A percentile compares a stretch with the other conserved stretches of the same genome.
phyloP scores from a whole-genome alignment of 2,888 invertebrate genomes.

The Cephus pygmeus region DNA sequence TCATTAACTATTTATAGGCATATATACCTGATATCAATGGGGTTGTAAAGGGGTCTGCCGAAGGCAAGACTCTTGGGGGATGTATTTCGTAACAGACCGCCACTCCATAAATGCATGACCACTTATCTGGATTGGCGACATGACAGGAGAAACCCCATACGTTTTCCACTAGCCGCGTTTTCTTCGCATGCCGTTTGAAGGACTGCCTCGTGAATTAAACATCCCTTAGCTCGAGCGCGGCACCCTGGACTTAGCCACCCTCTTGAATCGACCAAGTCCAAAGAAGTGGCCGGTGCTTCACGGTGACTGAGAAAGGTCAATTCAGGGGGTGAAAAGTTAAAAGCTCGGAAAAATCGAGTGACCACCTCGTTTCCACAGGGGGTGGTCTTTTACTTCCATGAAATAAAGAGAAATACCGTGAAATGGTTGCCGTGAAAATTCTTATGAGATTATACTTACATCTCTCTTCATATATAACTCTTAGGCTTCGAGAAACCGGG shows the following conservation, averaged over 20 bases:
- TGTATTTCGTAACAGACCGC: slow-evolving; percentile 6
- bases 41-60: background rate
- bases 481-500: background rate
- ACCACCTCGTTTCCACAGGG: slow-evolving; percentile 18
- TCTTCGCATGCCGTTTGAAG: slow-evolving; percentile 26
- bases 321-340: slow-evolving; percentile 45
- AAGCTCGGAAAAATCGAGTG: slow-evolving; percentile 51
- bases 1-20: background rate
- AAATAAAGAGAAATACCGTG: background rate
- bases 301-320: slow-evolving; percentile 23
- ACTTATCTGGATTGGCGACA: slow-evolving; percentile 64
- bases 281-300: slow-evolving; percentile 5
- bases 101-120: slow-evolving; percentile 65
- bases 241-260: background rate
- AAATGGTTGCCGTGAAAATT: background rate
- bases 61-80: background rate
- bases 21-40: background rate
- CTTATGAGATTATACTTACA: background rate
- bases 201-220: slow-evolving; percentile 62
- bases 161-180: slow-evolving; percentile 41
- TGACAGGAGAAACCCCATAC: slow-evolving; percentile 53
- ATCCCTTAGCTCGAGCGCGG: slow-evolving; percentile 31
- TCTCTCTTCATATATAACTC: background rate
- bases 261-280: background rate
- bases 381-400: background rate